Conservation (phyloP, 2,888 invertebrate genomes). For the Poecilobothrus nobilitatus region DNA sequence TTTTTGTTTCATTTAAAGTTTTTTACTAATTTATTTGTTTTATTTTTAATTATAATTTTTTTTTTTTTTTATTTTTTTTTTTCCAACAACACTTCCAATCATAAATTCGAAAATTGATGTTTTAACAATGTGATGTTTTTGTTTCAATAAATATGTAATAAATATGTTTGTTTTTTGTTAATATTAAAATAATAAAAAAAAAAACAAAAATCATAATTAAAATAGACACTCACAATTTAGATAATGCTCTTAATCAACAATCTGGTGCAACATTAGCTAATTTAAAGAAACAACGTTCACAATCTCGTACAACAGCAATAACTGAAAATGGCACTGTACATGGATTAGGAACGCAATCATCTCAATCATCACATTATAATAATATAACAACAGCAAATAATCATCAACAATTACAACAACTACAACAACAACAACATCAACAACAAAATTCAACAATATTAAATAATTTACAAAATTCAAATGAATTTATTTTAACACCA, state of each 20-base stretch:
- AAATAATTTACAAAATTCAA: conserved; percentile 42
- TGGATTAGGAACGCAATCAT: conserved; percentile 28
- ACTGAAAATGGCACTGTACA: conserved; percentile 46
- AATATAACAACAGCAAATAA: conserved; percentile 19
- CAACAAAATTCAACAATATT: conserved; percentile 21
- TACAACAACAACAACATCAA: conserved; percentile 40
- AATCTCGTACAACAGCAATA: conserved; percentile 54
- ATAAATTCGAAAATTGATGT: too few relatives aligned
- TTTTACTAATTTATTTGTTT: too few relatives aligned
- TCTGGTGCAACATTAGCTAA: conserved; percentile 65
- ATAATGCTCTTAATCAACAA: conserved; percentile 27
- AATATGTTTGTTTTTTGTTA: too few relatives aligned
- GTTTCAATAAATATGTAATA: too few relatives aligned
- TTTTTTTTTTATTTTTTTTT: too few relatives aligned
- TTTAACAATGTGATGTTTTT: too few relatives aligned
- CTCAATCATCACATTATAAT: conserved; percentile 16
- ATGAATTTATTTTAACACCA: neutral
- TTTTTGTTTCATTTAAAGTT: too few relatives aligned
- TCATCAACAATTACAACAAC: conserved; percentile 35
- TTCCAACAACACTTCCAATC: too few relatives aligned
- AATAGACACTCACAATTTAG: conserved; percentile 30
- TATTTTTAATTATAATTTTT: too few relatives aligned
- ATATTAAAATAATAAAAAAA: conserved; percentile 10
- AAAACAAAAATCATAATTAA: conserved; percentile 16
- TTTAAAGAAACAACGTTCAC: conserved; percentile 84